Conservation (phyloP, 2,113 vertebrate species). For the Chloropsis cyanopogon region DNA sequence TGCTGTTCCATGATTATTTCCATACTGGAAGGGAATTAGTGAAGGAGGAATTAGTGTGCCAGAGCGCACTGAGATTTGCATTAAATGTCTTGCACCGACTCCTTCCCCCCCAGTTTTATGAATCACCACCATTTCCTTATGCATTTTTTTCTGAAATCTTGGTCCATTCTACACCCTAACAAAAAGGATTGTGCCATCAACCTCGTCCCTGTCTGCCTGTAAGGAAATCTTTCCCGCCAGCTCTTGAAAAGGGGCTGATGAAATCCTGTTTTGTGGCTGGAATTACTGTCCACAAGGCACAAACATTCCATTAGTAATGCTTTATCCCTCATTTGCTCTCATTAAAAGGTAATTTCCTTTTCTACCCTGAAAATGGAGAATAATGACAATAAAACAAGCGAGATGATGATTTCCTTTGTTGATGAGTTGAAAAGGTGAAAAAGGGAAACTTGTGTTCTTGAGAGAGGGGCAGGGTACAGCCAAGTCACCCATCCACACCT, state of each 20-base stretch:
- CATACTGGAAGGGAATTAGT: neutral
- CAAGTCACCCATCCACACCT: neutral
- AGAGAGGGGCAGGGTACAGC: neutral
- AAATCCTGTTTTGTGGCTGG: neutral
- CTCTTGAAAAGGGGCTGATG: neutral
- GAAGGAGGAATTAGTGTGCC: neutral
- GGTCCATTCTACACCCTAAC: neutral
- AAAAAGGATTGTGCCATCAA: neutral
- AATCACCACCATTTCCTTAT: neutral
- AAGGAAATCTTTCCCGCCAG: neutral
- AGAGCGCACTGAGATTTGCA: neutral
- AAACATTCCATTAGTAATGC: neutral
- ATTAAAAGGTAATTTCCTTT: neutral
- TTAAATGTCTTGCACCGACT: neutral
- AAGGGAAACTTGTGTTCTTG: neutral
- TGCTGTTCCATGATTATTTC: neutral
- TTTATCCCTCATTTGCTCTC: neutral
- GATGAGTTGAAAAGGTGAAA: neutral
- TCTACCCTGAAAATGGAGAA: neutral
- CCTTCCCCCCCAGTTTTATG: neutral
- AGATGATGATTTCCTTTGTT: neutral
- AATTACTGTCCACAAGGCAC: neutral
- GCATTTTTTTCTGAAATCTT: neutral
- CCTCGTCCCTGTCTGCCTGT: neutral
- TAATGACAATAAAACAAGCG: neutral